A percentile compares a stretch with the other conserved stretches of the same genome.
phyloP scores from a whole-genome alignment of 2,113 vertebrate species.

The Ivindomyrus marchei region DNA sequence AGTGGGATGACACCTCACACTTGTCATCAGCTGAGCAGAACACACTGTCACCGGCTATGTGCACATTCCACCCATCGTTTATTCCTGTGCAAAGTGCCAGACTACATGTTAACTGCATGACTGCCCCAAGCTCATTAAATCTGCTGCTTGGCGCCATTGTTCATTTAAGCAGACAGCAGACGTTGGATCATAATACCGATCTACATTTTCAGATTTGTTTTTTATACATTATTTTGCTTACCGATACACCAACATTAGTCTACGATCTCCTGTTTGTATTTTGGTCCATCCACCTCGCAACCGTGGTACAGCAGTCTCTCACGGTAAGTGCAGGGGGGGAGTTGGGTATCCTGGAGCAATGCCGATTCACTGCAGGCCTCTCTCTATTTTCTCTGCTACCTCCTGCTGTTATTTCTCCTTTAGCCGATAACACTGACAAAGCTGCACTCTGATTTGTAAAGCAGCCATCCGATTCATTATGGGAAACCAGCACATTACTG shows the following conservation, averaged over 20 bases:
- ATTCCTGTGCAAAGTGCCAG: neutral
- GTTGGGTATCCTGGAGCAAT: neutral
- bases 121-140: neutral
- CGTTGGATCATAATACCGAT: neutral
- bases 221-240: neutral
- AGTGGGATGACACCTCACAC: neutral
- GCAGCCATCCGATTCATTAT: neutral
- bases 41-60: neutral
- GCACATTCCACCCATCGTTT: neutral
- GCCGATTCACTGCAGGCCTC: neutral
- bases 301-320: neutral
- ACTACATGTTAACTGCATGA: neutral
- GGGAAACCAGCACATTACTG: neutral
- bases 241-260: neutral
- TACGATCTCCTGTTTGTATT: neutral
- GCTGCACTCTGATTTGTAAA: constrained; percentile 1
- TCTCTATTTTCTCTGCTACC: neutral
- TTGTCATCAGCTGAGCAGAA: neutral
- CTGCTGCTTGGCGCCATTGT: neutral
- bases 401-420: neutral
- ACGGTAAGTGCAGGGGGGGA: neutral
- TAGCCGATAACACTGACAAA: neutral
- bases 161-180: neutral
- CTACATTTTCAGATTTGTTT: neutral
- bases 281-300: neutral